Conservation (phyloP, 2,113 vertebrate genomes). For the Delphinus delphis region DNA sequence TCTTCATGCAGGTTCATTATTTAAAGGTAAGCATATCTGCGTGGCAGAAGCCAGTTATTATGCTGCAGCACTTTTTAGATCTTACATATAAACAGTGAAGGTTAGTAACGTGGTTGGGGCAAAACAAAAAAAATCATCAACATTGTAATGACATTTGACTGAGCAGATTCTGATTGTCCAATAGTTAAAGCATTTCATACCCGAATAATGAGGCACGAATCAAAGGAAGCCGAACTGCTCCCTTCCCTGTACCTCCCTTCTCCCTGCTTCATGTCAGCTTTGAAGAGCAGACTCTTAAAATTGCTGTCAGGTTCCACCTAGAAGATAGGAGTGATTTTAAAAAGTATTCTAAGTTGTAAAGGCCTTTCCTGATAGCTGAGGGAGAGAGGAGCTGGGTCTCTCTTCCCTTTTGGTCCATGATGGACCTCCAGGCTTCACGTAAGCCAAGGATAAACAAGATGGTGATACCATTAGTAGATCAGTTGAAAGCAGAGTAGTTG, state of each 20-base stretch:
- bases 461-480: neutral
- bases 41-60: neutral
- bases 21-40: conserved; percentile 89
- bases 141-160: neutral
- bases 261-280: neutral
- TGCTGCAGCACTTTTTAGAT: neutral
- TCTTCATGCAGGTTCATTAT: conserved; percentile 98
- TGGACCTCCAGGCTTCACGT: neutral
- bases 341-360: neutral
- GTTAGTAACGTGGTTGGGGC: neutral
- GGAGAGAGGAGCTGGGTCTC: neutral
- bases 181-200: neutral
- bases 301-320: neutral
- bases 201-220: neutral
- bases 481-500: neutral
- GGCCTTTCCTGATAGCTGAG: neutral
- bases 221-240: neutral
- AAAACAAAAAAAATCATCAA: neutral
- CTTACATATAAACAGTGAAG: neutral
- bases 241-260: neutral
- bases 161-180: neutral
- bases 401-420: neutral
- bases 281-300: neutral
- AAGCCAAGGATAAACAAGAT: neutral
- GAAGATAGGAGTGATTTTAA: neutral